Evolutionary conservation across 1,140 invertebrate species (phyloP), one percentile per base, ranked within the genome.

Genomic region (Drosophila pruinosa): DNA sequence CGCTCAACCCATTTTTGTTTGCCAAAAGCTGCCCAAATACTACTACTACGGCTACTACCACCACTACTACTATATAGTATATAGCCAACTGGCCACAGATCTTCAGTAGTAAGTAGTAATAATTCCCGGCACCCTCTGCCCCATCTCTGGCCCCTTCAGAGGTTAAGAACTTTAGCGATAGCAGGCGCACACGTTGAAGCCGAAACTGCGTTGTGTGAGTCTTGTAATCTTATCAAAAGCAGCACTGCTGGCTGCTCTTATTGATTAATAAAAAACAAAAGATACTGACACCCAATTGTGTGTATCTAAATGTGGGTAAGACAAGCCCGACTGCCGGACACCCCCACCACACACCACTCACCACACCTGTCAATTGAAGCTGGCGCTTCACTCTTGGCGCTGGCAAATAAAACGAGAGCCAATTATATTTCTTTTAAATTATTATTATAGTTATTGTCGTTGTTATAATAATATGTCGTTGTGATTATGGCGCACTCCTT

Each of bases 251-350:
- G 41, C 72, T 85, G 76, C 76, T 85, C 81, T 67, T 86, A 85
- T 86, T 86, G 81, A 86, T 81, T 86, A 86, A 86, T 77, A 86
- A 54, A 52, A 36, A 47, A 28, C 3, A 69, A 73, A 74, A 67
- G 57, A 80, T 86, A 77, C 77, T 67, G 68, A 81, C 64, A 83
- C 64, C 50, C 65, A 63, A 65, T 39, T 67, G 52, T 63, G 47
- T 41, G 45, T 79, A 78, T 78, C 71, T 65, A 70, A 59, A 56
- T 52, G 28, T 56, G 59, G 39, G 41, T 41, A 48, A 59, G 28
- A 28, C 34, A 48, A 17, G 19, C 38, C 15, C 38, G 2, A 4
- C 2, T 1, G 12, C 24, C 21, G 8, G 1, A 24, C 1, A 10
- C n/a, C 10, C 21, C 43, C 10, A 12, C 7, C 15, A n/a, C n/a